Conservation (phyloP, 2,113 vertebrate species). For the Takifugu bimaculatus region DNA sequence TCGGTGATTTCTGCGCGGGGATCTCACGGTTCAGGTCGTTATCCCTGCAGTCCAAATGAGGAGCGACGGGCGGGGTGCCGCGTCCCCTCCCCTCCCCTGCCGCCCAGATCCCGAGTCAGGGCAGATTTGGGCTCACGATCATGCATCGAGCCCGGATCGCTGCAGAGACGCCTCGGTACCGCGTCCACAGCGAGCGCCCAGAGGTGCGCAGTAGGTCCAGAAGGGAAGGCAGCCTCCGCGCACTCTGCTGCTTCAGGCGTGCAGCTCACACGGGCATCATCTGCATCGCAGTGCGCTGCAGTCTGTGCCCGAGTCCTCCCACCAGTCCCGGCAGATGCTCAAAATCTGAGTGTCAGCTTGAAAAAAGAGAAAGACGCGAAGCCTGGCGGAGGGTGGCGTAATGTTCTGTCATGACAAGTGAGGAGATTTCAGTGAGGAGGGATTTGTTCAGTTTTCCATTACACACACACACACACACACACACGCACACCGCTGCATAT, state of each 20-base stretch:
- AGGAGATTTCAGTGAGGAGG: slow-evolving; percentile 8
- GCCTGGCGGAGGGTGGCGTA: not conserved
- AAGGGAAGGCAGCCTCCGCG: no score
- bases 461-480: not conserved
- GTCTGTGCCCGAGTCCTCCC: slow-evolving; percentile 6
- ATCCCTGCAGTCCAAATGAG: slow-evolving; percentile 61
- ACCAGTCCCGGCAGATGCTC: not conserved
- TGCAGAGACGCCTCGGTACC: slow-evolving; percentile 45
- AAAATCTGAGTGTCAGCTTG: not conserved
- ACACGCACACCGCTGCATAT: not conserved
- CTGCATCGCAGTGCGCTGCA: slow-evolving; percentile 47
- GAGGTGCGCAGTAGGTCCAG: slow-evolving; percentile 2
- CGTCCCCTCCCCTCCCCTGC: slow-evolving; percentile 25
- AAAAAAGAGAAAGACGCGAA: not conserved
- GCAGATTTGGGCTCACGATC: slow-evolving; percentile 37
- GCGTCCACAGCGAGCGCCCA: slow-evolving; percentile 23
- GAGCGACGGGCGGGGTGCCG: slow-evolving; percentile 65
- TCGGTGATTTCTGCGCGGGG: not conserved
- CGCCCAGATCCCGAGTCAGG: slow-evolving; percentile 27
- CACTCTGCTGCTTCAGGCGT: slow-evolving; percentile 14
- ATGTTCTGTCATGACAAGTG: not conserved
- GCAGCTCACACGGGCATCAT: slow-evolving; percentile 17
- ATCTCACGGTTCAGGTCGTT: slow-evolving; percentile 21
- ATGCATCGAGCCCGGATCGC: slow-evolving; percentile 49
- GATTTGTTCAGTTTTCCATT: slow-evolving; percentile 12